Evolutionary conservation across 1,140 invertebrate species (phyloP), one percentile per base, ranked within the genome.

Genomic region (Brachionus calyciflorus): DNA sequence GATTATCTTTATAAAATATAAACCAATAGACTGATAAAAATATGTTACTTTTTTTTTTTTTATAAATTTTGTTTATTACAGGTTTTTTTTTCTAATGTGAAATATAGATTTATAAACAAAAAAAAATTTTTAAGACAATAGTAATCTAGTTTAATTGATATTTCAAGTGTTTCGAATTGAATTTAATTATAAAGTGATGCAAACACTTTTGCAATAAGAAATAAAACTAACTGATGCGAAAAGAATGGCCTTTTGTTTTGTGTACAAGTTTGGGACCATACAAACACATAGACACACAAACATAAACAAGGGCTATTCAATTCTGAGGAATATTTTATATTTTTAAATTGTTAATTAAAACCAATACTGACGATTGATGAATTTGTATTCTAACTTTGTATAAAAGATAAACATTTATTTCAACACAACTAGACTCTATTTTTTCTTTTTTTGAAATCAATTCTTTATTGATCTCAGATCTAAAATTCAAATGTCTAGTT

Each of bases 401-500:
- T n/a, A n/a, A n/a, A 33, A 60, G 55, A 60, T 60, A 60, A 60
- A 60, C 55, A 60, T 60, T 55, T 55, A 55, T 28, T 37, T 60
- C 55, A 37, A 37, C 28, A 60, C 55, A 17, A 60, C 33, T 37
- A 37, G 33, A 37, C 33, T 9, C 9, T 9, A 37, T 9, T 37
- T 9, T 3, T 37, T 37, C 9, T 37, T 37, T 37, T 60, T 60
- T n/a, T n/a, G n/a, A n/a, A n/a, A n/a, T n/a, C n/a, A n/a, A n/a
- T n/a, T n/a, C n/a, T n/a, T 28, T 37, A 60, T 60, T 60, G 55
- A 60, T 60, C 55, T 60, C 55, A 60, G 55, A 60, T 60, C 55
- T 28, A 60, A 60, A 60, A 60, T 60, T 60, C 55, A 60, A 60
- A 60, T 60, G 55, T 60, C 55, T 60, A 33, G 55, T 60, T 60